Evolutionary conservation across 2,113 vertebrate species (phyloP).

Genomic region (Motacilla tschutschensis): DNA sequence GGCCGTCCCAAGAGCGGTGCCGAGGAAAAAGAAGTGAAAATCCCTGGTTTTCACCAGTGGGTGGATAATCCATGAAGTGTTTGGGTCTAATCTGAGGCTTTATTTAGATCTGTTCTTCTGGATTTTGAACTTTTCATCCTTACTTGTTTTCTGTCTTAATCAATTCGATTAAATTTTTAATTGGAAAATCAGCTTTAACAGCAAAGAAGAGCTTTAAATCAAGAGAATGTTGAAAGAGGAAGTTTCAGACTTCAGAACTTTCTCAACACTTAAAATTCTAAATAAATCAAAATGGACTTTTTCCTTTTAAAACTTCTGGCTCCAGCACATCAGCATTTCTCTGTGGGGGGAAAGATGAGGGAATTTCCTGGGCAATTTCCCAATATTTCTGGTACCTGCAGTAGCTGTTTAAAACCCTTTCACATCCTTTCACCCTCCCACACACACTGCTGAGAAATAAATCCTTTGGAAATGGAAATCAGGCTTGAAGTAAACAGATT

Average conservation of each 20-base stretch:
- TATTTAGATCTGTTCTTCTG: not conserved
- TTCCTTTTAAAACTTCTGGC: not conserved
- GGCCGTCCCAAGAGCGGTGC: not conserved
- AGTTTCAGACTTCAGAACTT: not conserved
- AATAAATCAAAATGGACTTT: not conserved
- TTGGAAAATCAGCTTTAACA: not conserved
- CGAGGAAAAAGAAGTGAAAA: not conserved
- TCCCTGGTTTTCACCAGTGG: not conserved
- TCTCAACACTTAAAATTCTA: not conserved
- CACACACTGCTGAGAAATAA: slow-evolving; percentile 47
- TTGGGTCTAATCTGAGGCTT: not conserved
- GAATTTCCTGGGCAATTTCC: not conserved
- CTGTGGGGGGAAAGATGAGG: not conserved
- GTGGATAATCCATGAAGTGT: not conserved
- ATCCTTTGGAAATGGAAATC: slow-evolving; percentile 59
- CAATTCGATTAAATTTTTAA: not conserved
- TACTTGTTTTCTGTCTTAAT: not conserved
- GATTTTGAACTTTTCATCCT: not conserved
- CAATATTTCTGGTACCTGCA: slow-evolving; percentile 33
- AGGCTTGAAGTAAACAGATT: slow-evolving; percentile 72
- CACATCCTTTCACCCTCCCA: slow-evolving; percentile 21
- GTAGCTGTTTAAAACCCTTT: slow-evolving; percentile 33
- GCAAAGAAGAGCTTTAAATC: not conserved
- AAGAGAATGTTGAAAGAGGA: not conserved
- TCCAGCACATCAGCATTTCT: not conserved